A percentile compares a stretch with the other conserved stretches of the same genome.
Conservation (phyloP, 2,113 vertebrate species). For the Platycercus adscitus region DNA sequence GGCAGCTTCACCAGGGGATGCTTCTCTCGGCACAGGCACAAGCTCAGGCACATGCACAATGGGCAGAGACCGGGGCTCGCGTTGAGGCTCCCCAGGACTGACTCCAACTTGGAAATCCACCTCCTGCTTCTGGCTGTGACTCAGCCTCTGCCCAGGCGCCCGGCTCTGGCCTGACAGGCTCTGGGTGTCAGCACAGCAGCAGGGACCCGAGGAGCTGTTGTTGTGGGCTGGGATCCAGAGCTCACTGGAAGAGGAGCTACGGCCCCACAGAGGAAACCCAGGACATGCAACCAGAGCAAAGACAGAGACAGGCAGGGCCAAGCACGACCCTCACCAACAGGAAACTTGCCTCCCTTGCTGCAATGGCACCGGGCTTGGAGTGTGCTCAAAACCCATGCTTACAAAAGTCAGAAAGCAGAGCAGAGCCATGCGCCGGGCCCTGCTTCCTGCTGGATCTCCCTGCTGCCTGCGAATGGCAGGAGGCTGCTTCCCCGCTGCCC, state of each 20-base stretch:
- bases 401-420: conserved; percentile 16
- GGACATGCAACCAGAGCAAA: neutral
- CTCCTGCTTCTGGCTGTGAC: neutral
- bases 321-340: neutral
- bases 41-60: accelerated
- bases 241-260: neutral
- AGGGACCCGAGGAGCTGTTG: neutral
- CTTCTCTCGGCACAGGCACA: accelerated
- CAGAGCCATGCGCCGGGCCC: conserved; percentile 27
- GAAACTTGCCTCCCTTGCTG: neutral
- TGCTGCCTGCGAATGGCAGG: neutral
- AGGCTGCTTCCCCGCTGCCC: neutral
- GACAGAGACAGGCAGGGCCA: neutral
- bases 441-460: neutral
- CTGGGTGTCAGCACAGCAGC: neutral
- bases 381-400: neutral
- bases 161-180: neutral
- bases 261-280: neutral
- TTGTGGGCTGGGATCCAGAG: neutral
- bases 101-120: neutral
- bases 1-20: neutral
- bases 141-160: neutral
- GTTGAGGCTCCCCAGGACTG: neutral
- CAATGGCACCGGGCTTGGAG: neutral
- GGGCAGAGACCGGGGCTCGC: neutral